Evolutionary conservation across 2,113 vertebrate species (phyloP).

Genomic region (Oxygymnocypris stewartii): DNA sequence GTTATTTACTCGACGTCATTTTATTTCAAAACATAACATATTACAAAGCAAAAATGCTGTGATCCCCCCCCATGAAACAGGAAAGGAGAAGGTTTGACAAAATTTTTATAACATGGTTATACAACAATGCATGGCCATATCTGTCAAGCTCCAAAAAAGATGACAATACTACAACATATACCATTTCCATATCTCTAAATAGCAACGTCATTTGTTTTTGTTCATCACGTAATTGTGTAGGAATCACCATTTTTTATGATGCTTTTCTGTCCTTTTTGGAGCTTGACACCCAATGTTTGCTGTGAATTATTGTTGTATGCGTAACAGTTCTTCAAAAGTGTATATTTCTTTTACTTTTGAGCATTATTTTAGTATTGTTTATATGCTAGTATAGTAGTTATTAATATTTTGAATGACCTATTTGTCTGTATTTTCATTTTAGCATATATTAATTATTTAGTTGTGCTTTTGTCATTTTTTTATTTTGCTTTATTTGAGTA

Average conservation of each 20-base stretch:
- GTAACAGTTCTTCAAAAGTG: neutral
- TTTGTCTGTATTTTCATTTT: neutral
- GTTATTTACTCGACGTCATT: neutral
- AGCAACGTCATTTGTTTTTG: neutral
- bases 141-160: neutral
- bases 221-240: neutral
- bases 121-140: neutral
- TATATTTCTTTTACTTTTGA: neutral
- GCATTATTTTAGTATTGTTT: too few species aligned
- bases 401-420: neutral
- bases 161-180: neutral
- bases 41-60: neutral
- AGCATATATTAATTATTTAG: too few species aligned
- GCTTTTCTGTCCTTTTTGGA: neutral
- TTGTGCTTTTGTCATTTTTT: neutral
- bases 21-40: neutral
- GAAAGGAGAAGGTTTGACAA: neutral
- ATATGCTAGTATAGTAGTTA: too few species aligned
- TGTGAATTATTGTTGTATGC: neutral
- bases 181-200: neutral
- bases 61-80: neutral
- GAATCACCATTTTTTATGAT: neutral
- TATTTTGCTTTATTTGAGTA: neutral
- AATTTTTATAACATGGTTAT: neutral
- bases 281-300: neutral